Evolutionary conservation across 2,888 invertebrate genomes (phyloP).

Genomic region (Drosophila gaucha): DNA sequence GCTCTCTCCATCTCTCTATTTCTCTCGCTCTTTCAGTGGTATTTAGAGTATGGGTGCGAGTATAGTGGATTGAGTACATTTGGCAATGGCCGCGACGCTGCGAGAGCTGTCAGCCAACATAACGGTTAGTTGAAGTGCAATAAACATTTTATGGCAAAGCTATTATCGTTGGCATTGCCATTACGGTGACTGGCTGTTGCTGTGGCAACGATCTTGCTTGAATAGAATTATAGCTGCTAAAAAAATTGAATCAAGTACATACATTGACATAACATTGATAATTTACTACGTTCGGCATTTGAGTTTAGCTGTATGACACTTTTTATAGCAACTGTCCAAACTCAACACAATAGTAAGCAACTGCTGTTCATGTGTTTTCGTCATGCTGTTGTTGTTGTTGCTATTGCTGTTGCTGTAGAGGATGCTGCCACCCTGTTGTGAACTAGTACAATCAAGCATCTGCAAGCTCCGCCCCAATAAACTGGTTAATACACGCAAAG

Average conservation of each 20-base stretch:
- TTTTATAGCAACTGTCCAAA: conserved; percentile 34
- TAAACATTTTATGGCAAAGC: conserved; percentile 60
- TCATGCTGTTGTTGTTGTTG: conserved; percentile 3
- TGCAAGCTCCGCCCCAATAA: conserved; percentile 64
- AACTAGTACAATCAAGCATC: conserved; percentile 37
- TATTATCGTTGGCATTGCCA: background rate
- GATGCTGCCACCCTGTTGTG: conserved; percentile 61
- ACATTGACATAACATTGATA: background rate
- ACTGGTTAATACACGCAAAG: conserved; percentile 61
- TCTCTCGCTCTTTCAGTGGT: background rate
- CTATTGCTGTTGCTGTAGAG: conserved; percentile 21
- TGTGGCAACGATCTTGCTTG: background rate
- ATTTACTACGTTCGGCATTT: background rate
- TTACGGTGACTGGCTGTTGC: background rate
- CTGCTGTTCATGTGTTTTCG: conserved; percentile 13
- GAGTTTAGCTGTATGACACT: background rate
- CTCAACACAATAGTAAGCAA: conserved; percentile 21
- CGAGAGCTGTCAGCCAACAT: conserved; percentile 16
- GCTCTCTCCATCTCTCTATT: conserved; percentile 11
- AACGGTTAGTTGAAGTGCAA: conserved; percentile 57
- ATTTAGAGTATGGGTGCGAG: conserved; percentile 22
- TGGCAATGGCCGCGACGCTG: conserved; percentile 62
- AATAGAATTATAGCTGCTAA: background rate
- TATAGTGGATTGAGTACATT: conserved; percentile 48
- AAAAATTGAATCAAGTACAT: background rate